Percentiles rank a stretch among this genome's conserved stretches.
Conservation (phyloP, 2,888 invertebrate species). For the Melipona bicolor region DNA sequence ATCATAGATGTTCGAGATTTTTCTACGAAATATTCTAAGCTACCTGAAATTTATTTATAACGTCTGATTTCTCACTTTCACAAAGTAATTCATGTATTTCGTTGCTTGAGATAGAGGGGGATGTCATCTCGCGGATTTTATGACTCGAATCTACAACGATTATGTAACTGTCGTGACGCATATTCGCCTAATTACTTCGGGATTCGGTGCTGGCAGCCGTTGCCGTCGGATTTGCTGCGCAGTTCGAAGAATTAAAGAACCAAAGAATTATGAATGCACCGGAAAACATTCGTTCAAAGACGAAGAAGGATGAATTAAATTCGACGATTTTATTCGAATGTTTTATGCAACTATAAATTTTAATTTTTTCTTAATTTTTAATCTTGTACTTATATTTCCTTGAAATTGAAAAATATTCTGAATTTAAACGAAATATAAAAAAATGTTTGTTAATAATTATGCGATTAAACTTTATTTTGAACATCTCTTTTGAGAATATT, state of each 20-base stretch:
- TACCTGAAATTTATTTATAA: slow-evolving; percentile 34
- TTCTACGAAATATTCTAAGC: neutral
- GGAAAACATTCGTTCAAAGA: neutral
- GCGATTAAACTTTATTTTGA: too few relatives aligned
- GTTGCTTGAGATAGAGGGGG: slow-evolving; percentile 33
- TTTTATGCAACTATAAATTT: neutral
- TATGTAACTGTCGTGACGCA: slow-evolving; percentile 61
- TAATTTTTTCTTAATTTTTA: too few relatives aligned
- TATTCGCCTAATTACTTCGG: slow-evolving; percentile 77
- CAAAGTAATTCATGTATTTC: slow-evolving; percentile 24
- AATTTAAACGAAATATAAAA: too few relatives aligned
- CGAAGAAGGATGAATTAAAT: neutral
- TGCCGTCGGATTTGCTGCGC: slow-evolving; percentile 52
- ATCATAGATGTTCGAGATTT: neutral
- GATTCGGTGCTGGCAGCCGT: slow-evolving; percentile 71
- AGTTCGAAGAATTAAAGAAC: slow-evolving; percentile 34
- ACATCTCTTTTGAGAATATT: neutral
- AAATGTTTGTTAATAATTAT: too few relatives aligned
- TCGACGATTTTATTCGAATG: neutral
- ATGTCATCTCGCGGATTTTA: slow-evolving; percentile 54
- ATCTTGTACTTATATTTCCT: too few relatives aligned
- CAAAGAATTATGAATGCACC: neutral
- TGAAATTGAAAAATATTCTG: too few relatives aligned
- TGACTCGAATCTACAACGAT: slow-evolving; percentile 48
- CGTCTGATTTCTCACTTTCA: neutral